Evolutionary conservation across 2,113 vertebrate species (phyloP).

Genomic region (Paedocypris sp.): DNA sequence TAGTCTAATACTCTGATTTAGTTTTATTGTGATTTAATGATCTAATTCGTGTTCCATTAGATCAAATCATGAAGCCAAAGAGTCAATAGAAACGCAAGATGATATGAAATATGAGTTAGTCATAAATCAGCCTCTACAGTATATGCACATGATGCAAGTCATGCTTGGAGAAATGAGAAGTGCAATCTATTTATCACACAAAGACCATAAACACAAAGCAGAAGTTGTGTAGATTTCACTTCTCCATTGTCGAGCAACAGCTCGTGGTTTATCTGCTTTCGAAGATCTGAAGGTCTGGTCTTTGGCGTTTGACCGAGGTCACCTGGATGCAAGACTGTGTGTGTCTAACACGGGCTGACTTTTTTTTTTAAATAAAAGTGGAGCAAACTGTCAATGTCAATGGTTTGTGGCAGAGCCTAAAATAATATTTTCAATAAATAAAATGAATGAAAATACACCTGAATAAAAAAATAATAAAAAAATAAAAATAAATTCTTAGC

Average conservation of each 20-base stretch:
- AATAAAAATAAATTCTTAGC: too few relatives aligned
- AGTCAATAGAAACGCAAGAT: slow-evolving; percentile 16
- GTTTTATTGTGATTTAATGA: too few relatives aligned
- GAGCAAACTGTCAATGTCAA: too few relatives aligned
- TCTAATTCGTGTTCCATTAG: too few relatives aligned
- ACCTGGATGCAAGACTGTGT: not conserved
- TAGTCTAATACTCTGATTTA: too few relatives aligned
- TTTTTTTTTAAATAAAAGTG: not conserved
- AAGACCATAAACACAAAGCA: slow-evolving; percentile 4
- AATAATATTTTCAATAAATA: too few relatives aligned
- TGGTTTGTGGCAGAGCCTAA: too few relatives aligned
- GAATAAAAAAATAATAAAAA: too few relatives aligned
- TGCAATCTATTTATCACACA: slow-evolving; percentile 6
- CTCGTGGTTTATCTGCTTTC: not conserved
- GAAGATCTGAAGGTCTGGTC: not conserved
- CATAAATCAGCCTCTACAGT: not conserved
- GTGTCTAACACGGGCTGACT: not conserved
- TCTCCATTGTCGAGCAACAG: not conserved
- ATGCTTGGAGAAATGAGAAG: slow-evolving; percentile 2
- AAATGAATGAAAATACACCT: too few relatives aligned
- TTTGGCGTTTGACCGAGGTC: not conserved
- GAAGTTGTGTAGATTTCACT: slow-evolving; percentile 1
- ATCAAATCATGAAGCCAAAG: not conserved
- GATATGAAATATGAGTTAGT: slow-evolving; percentile 15
- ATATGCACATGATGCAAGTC: not conserved